A percentile compares a stretch with the other conserved stretches of the same genome.
Evolutionary conservation across 2,797 vertebrate genomes (phyloP).

Genomic region (Leptoclinus maculatus): DNA sequence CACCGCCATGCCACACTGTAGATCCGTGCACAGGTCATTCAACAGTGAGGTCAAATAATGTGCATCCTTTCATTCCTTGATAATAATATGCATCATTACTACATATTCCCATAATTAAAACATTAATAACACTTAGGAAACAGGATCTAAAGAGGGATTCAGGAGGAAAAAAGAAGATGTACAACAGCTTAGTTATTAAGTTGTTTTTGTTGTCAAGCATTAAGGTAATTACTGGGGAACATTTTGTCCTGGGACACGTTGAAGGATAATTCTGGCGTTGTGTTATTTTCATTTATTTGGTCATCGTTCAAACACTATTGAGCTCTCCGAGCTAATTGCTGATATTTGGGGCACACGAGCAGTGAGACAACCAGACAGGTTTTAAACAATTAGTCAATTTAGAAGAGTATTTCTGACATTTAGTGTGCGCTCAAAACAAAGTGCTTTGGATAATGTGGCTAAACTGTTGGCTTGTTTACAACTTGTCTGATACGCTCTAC

Average conservation of each 20-base stretch:
- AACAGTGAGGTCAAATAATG: not conserved
- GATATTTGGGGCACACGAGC: not conserved
- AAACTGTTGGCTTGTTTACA: constrained; percentile 13
- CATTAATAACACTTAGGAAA: not conserved
- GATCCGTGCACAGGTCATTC: not conserved
- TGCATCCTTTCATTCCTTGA: not conserved
- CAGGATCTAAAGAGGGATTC: not conserved
- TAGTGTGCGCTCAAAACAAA: not conserved
- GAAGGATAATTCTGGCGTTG: not conserved
- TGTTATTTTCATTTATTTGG: not conserved
- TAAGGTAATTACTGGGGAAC: not conserved
- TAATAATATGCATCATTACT: not conserved
- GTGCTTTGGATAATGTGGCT: not conserved
- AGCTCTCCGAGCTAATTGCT: not conserved
- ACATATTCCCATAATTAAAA: not conserved
- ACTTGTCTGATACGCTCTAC: not conserved
- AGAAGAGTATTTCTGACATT: not conserved
- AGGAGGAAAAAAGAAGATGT: not conserved
- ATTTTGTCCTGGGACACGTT: not conserved
- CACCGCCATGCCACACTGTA: not conserved
- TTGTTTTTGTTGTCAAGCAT: not conserved
- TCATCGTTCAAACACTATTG: not conserved
- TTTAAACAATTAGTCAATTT: constrained; percentile 5
- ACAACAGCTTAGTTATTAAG: not conserved
- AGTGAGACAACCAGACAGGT: not conserved